Evolutionary conservation across 2,113 vertebrate genomes (phyloP).

Genomic region (Anguilla japonica): DNA sequence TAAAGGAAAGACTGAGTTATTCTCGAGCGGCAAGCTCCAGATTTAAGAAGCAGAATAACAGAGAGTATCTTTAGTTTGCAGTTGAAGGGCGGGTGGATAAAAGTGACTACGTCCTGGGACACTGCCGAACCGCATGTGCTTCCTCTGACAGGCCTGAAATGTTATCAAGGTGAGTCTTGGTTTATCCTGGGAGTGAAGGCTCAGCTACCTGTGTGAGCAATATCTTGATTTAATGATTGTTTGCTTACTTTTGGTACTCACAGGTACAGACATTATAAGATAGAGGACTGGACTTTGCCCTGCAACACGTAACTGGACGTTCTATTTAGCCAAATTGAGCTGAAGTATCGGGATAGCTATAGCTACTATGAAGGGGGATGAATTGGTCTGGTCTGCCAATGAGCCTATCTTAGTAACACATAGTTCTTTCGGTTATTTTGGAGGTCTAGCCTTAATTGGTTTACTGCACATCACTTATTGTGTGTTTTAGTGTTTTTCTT

Average conservation of each 20-base stretch:
- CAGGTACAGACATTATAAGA: not conserved
- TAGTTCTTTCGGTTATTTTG: not conserved
- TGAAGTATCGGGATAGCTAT: not conserved
- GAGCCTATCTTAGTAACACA: not conserved
- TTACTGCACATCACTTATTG: not conserved
- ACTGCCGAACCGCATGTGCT: not conserved
- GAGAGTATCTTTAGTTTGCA: not conserved
- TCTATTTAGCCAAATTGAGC: not conserved
- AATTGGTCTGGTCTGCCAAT: not conserved
- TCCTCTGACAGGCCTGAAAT: not conserved
- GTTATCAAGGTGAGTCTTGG: not conserved
- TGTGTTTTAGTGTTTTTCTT: not conserved
- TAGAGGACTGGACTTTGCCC: not conserved
- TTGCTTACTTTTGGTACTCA: not conserved
- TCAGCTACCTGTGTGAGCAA: not conserved
- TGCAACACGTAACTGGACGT: not conserved
- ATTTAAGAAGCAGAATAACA: not conserved
- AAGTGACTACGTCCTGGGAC: not conserved
- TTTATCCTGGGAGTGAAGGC: not conserved
- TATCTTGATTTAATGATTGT: not conserved
- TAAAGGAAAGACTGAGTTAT: not conserved
- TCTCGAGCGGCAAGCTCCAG: not conserved
- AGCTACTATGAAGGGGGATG: not conserved
- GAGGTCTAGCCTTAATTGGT: not conserved
- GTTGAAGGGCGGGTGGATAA: not conserved